Conservation (phyloP, 2,888 invertebrate species). For the Vesta saturnalis region DNA sequence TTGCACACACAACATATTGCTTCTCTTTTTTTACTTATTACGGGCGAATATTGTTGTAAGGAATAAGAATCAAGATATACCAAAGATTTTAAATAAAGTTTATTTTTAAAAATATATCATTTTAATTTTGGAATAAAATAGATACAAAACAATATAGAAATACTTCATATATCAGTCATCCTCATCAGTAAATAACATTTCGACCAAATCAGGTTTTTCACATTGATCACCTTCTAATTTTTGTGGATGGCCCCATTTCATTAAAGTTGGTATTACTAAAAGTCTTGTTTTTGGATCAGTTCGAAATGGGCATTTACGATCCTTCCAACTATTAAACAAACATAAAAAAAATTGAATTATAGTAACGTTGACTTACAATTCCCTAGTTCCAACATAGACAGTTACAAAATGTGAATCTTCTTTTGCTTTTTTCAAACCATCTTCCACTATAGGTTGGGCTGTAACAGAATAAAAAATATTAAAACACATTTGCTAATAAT, state of each 20-base stretch:
- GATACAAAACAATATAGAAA: not conserved
- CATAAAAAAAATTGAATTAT: conserved; percentile 9
- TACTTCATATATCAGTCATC: too few relatives aligned
- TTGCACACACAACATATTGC: too few relatives aligned
- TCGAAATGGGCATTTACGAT: conserved; percentile 82
- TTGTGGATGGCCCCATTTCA: conserved; percentile 81
- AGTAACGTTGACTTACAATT: not conserved
- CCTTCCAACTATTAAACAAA: conserved; percentile 79
- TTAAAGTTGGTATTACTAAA: conserved; percentile 83
- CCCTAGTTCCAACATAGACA: not conserved
- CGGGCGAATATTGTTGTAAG: too few relatives aligned
- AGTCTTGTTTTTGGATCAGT: conserved; percentile 77
- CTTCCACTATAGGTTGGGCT: conserved; percentile 83
- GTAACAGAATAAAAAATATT: conserved; percentile 45
- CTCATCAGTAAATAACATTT: conserved; percentile 82
- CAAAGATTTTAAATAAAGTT: too few relatives aligned
- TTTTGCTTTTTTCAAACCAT: conserved; percentile 70
- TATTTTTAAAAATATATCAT: too few relatives aligned
- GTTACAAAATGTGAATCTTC: conserved; percentile 72
- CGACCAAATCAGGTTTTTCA: conserved; percentile 75
- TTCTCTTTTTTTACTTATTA: too few relatives aligned
- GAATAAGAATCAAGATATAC: too few relatives aligned
- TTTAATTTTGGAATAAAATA: not conserved
- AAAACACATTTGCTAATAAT: too few relatives aligned
- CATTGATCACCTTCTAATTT: conserved; percentile 83